A percentile compares a stretch with the other conserved stretches of the same genome.
Conservation (phyloP, 2,888 invertebrate species). For the Tortricodes alternella region DNA sequence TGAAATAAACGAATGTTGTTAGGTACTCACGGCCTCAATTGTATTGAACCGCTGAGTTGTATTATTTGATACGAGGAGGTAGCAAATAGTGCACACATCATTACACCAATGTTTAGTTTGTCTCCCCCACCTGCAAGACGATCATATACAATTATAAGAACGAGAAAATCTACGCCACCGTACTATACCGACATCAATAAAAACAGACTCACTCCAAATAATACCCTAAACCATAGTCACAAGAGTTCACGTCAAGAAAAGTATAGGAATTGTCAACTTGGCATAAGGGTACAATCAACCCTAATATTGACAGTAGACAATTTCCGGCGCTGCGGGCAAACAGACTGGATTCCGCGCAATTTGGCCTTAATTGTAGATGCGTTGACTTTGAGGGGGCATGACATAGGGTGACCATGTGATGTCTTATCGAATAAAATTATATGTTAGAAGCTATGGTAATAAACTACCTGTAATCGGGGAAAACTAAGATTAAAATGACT, state of each 20-base stretch:
- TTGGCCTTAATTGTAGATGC: constrained; percentile 61
- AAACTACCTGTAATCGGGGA: too few relatives aligned
- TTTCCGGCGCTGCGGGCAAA: constrained; percentile 55
- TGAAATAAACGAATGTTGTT: too few relatives aligned
- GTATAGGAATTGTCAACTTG: not conserved
- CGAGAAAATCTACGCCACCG: constrained; percentile 32
- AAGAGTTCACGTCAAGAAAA: constrained; percentile 7
- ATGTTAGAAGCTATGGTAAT: too few relatives aligned
- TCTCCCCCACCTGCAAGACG: constrained; percentile 47
- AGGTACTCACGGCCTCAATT: too few relatives aligned
- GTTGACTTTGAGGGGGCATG: constrained; percentile 27
- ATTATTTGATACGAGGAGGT: constrained; percentile 17
- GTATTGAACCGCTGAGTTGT: not conserved
- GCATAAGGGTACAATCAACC: constrained; percentile 44
- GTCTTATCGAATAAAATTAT: too few relatives aligned
- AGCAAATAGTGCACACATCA: constrained; percentile 21
- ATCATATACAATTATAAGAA: constrained; percentile 56
- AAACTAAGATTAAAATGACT: too few relatives aligned
- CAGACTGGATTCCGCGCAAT: constrained; percentile 59
- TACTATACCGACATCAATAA: not conserved
- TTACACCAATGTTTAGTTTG: constrained; percentile 49
- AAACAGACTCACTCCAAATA: not conserved
- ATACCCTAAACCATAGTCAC: constrained; percentile 12
- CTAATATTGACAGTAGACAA: constrained; percentile 69
- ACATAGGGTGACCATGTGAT: constrained; percentile 26